A percentile compares a stretch with the other conserved stretches of the same genome.
These are phyloP conservation scores for Taenaris catops DNA, from an alignment of 2,888 invertebrate genomes.

Conservation along the genomic window DNA sequence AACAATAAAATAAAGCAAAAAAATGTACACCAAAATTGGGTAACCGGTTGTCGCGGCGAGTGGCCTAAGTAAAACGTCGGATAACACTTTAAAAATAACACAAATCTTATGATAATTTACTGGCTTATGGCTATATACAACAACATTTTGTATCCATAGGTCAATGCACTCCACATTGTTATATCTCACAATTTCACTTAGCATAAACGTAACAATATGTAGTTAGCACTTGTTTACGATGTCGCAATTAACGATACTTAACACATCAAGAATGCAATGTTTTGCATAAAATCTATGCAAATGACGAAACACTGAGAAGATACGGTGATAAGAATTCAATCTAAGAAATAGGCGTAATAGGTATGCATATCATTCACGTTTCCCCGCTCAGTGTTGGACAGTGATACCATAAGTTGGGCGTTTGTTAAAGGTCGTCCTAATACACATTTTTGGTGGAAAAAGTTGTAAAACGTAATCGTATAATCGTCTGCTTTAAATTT, in stretches of 20 bases:
- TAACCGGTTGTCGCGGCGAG: too few species aligned
- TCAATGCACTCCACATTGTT: conserved; percentile 12
- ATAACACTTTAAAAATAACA: too few species aligned
- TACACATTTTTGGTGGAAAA: too few species aligned
- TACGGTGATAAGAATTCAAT: conserved; percentile 26
- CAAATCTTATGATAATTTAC: too few species aligned
- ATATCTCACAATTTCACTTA: conserved; percentile 11
- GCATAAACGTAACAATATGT: conserved; percentile 15
- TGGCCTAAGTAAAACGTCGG: too few species aligned
- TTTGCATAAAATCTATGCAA: conserved; percentile 38
- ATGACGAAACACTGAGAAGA: conserved; percentile 39
- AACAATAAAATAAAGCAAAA: too few species aligned
- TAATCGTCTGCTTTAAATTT: too few species aligned
- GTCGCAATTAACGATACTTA: conserved; percentile 18
- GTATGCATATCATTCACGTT: conserved; percentile 21
- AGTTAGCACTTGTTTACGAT: conserved; percentile 20
- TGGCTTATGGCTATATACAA: too few species aligned
- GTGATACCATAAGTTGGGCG: neutral
- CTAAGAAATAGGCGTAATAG: conserved; percentile 2
- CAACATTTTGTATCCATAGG: conserved; percentile 8
- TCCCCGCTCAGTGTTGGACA: conserved; percentile 17
- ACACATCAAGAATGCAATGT: conserved; percentile 8
- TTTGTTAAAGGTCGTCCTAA: too few species aligned
- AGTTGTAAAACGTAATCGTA: too few species aligned
- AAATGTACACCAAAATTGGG: too few species aligned